Conservation (phyloP, 92 coral and sea anemone species). For the Umimayanthus chanpuru region DNA sequence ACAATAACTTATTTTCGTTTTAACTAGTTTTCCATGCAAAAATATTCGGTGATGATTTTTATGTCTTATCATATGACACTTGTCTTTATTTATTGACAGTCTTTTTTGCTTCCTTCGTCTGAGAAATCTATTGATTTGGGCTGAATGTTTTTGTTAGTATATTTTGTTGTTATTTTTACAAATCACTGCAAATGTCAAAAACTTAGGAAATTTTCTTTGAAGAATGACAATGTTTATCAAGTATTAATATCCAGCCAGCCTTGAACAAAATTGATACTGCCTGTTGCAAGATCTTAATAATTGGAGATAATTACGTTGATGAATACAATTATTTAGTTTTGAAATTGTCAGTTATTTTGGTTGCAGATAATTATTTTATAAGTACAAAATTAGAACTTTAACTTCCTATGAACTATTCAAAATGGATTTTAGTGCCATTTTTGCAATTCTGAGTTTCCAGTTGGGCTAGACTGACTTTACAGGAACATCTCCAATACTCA, state of each 20-base stretch:
- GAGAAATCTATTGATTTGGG: neutral
- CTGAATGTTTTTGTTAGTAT: too few relatives aligned
- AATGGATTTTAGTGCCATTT: too few relatives aligned
- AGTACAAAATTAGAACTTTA: neutral
- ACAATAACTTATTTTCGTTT: neutral
- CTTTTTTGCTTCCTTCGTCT: neutral
- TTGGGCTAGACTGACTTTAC: too few relatives aligned
- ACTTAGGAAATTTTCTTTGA: neutral
- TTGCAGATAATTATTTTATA: too few relatives aligned
- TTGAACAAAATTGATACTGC: neutral
- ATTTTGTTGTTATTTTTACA: neutral
- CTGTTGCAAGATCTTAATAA: neutral
- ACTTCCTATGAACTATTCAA: neutral
- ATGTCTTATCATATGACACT: neutral
- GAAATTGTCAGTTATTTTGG: neutral
- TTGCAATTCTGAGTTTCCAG: too few relatives aligned
- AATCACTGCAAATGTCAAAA: neutral
- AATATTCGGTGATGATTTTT: neutral
- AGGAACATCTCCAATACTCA: too few relatives aligned
- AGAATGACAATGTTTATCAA: neutral
- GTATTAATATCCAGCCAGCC: neutral
- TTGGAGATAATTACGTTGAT: neutral
- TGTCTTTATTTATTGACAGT: neutral
- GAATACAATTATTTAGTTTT: neutral
- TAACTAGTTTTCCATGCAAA: neutral